A percentile compares a stretch with the other conserved stretches of the same genome.
Evolutionary conservation across 2,888 invertebrate genomes (phyloP).

Genomic region (Drosophila lacicola): DNA sequence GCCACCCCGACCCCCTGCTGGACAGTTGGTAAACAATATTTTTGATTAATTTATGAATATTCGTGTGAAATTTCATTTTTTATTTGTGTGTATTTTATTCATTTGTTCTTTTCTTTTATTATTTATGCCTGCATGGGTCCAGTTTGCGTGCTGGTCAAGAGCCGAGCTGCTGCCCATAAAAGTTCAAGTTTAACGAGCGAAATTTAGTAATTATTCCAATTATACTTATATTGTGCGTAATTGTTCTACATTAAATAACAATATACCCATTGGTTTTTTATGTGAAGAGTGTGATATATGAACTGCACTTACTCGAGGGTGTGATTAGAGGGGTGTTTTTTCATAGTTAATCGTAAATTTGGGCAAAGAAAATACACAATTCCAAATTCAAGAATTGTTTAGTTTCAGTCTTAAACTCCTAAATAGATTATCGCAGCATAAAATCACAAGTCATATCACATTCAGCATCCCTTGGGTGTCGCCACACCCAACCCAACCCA

Average conservation of each 20-base stretch:
- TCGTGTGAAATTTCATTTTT: conserved; percentile 70
- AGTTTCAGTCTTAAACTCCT: background rate
- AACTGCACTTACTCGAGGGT: conserved; percentile 24
- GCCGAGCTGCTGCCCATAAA: conserved; percentile 41
- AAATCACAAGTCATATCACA: conserved; percentile 32
- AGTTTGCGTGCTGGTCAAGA: conserved; percentile 56
- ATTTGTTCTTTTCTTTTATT: conserved; percentile 29
- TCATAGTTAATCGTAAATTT: background rate
- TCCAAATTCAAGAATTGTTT: background rate
- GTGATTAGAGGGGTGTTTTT: background rate
- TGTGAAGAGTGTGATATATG: conserved; percentile 48
- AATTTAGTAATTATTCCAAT: conserved; percentile 67
- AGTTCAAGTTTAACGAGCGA: conserved; percentile 64
- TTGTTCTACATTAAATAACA: conserved; percentile 44
- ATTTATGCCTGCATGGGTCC: conserved; percentile 58
- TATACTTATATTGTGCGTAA: conserved; percentile 63
- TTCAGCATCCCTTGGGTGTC: conserved; percentile 13
- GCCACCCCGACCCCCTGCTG: conserved; percentile 9
- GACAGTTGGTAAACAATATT: conserved; percentile 69
- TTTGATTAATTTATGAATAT: conserved; percentile 81
- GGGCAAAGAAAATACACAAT: background rate
- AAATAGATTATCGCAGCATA: background rate
- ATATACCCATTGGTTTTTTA: conserved; percentile 37
- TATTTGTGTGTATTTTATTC: conserved; percentile 20
- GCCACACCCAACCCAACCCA: background rate